phyloP scores from a whole-genome alignment of 2,797 vertebrate species.

The Australoheros facetus region DNA sequence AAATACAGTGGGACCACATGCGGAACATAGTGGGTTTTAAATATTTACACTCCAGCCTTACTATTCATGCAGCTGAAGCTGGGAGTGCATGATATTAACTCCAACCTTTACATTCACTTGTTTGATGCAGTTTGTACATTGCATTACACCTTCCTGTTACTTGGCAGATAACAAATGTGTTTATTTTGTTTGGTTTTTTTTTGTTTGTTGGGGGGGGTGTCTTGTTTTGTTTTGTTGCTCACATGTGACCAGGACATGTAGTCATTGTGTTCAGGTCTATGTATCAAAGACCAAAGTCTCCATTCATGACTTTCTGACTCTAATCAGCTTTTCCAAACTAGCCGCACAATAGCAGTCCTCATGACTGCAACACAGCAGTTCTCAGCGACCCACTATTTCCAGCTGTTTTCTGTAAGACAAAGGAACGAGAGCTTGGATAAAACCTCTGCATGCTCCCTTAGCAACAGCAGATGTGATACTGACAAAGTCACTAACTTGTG shows the following conservation, averaged over 20 bases:
- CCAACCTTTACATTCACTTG: not conserved
- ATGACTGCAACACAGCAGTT: no score
- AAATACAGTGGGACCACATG: slow-evolving; percentile 7
- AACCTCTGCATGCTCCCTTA: not conserved
- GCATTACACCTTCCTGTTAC: not conserved
- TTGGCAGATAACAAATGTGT: not conserved
- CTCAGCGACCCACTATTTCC: no score
- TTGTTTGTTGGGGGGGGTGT: not conserved
- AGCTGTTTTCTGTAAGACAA: no score
- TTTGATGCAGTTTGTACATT: not conserved
- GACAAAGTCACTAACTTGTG: no score
- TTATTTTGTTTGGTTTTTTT: not conserved
- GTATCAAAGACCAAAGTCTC: not conserved
- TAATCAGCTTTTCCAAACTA: not conserved
- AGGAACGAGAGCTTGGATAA: not conserved
- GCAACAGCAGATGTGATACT: no score
- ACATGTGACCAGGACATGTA: not conserved
- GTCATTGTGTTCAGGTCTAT: not conserved
- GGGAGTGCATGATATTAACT: not conserved
- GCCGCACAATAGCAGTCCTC: no score
- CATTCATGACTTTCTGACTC: not conserved
- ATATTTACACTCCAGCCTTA: slow-evolving; percentile 7
- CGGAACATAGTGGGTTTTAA: not conserved
- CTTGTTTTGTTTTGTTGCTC: not conserved
- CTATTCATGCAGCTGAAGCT: slow-evolving; percentile 11